A percentile compares a stretch with the other conserved stretches of the same genome.
Conservation (phyloP, 2,113 vertebrate genomes). For the Pelobates fuscus region DNA sequence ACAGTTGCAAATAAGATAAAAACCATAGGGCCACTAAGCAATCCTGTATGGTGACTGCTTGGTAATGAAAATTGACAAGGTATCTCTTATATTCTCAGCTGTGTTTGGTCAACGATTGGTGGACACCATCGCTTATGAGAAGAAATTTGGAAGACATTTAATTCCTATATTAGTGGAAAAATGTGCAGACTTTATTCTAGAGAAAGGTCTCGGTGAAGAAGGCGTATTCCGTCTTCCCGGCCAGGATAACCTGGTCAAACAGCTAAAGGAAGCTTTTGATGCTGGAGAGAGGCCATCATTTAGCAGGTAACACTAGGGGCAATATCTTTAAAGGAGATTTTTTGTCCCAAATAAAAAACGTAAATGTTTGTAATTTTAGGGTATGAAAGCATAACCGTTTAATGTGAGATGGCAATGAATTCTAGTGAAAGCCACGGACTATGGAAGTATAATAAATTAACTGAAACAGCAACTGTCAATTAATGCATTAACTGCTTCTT, state of each 20-base stretch:
- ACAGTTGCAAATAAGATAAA: no score
- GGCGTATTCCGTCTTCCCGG: slow-evolving; percentile 95
- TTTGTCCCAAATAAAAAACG: no score
- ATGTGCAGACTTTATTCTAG: slow-evolving; percentile 83
- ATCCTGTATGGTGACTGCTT: no score
- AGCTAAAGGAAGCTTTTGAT: slow-evolving; percentile 89
- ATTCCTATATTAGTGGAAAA: slow-evolving; percentile 93
- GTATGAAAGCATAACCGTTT: no score
- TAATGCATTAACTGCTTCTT: no score
- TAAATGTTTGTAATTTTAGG: no score
- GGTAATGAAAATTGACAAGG: no score
- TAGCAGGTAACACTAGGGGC: slow-evolving; percentile 66
- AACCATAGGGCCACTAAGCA: no score
- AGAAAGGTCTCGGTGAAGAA: slow-evolving; percentile 84
- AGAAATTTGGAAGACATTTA: slow-evolving; percentile 77
- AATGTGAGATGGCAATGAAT: no score
- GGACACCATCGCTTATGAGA: slow-evolving; percentile 84
- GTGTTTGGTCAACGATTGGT: slow-evolving; percentile 86
- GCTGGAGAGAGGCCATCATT: slow-evolving; percentile 92
- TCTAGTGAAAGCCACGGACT: no score
- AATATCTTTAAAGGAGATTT: neutral
- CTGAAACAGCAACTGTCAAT: no score
- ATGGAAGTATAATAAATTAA: no score
- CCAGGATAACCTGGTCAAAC: slow-evolving; percentile 90
- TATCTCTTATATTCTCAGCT: slow-evolving; percentile 54